Base-by-base conservation (phyloP, 2,113 vertebrate species). In the Lycaon pictus region DNA sequence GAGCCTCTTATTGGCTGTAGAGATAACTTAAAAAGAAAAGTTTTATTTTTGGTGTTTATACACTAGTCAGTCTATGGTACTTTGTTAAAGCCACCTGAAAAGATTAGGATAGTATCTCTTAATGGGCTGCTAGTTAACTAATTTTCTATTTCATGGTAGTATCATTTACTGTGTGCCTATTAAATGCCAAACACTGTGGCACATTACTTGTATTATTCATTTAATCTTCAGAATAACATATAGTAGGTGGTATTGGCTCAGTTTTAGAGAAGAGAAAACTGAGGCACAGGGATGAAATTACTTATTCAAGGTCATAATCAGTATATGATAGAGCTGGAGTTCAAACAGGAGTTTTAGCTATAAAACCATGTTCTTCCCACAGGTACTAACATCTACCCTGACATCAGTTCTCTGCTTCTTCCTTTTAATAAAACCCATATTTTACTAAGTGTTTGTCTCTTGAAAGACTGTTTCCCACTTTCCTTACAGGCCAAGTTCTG, bases 201-300 rank as follows among this genome's bases (percentile, higher is more conserved):
- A 69, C 76, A 93, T 90, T 58, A 48, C 72, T 79, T 77, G 62
- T 88, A 55, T 77, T 95, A 58, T 76, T 72, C 71, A 90, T 81
- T 79, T 93, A 85, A 53, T 29, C 55, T 48, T 88, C 53, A 84
- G 23, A 91, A 48, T 27, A 82, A 86, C 23, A 27, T 76, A 5
- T 81, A 43, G 37, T 51, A 79, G 60, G 43, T 58, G 3, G 27
- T 83, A 10, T 71, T 76, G 82, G n/a, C 43, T 62, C n/a, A 71
- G 5, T 82, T 90, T 86, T 93, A 76, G 25, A 81, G 29, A 65
- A 72, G 55, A 67, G n/a, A 58, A 93, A 81, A 67, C 12, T 32
- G 29, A 97, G 9, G 37, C 35, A 80, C 7, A 55, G 22, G 23
- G 22, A 32, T 80, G 48, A 77, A 93, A 58, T 56, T 48, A 51